A percentile compares a stretch with the other conserved stretches of the same genome.
phyloP scores from a whole-genome alignment of 2,888 invertebrate species.

The Pristionchus arcanus region DNA sequence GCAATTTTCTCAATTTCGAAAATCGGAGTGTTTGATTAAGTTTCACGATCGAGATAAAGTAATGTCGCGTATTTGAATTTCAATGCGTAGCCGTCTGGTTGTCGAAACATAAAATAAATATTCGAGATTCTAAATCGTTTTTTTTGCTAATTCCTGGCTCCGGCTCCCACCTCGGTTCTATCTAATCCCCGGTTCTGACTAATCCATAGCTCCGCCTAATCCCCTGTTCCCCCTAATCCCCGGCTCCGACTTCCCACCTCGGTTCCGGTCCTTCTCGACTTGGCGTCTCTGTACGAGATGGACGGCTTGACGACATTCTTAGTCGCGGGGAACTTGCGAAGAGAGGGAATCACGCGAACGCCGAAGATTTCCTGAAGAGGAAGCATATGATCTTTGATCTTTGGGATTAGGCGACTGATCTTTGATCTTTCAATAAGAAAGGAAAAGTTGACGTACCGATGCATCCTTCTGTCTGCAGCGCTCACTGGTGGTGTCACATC shows the following conservation, averaged over 20 bases:
- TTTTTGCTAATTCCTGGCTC: no score
- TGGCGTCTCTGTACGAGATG: constrained; percentile 10
- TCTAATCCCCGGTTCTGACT: not conserved
- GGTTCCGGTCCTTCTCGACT: not conserved
- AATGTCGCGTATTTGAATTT: no score
- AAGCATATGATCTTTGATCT: not conserved
- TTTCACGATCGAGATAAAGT: no score
- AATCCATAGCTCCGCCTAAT: no score
- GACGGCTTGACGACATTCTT: constrained; percentile 12
- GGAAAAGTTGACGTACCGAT: not conserved
- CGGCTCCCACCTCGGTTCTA: not conserved
- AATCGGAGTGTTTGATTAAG: no score
- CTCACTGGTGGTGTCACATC: constrained; percentile 34
- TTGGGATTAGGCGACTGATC: not conserved
- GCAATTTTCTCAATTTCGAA: no score
- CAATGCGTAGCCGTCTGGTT: no score
- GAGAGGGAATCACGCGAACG: not conserved
- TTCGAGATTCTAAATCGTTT: no score
- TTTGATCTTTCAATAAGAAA: not conserved
- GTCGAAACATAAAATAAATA: no score
- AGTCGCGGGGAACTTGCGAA: constrained; percentile 46
- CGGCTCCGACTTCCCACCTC: constrained; percentile 10
- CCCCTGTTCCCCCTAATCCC: not conserved
- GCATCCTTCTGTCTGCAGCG: not conserved
- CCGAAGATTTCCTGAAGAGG: not conserved